Evolutionary conservation across 2,113 vertebrate species (phyloP).

Genomic region (Odontophorus gujanensis): DNA sequence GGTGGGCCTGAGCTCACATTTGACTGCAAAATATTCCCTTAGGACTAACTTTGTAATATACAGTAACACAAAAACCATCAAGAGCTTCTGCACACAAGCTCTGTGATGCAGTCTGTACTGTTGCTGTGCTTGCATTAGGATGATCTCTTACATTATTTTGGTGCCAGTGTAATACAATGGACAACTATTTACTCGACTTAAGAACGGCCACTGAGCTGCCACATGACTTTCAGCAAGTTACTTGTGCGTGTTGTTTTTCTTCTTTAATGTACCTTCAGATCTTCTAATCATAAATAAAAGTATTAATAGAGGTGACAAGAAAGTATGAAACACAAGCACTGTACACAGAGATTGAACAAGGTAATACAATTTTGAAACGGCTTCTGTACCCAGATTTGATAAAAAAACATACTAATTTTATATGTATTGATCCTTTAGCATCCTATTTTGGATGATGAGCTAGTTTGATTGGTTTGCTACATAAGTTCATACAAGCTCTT

Average conservation of each 20-base stretch:
- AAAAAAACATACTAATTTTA: not conserved
- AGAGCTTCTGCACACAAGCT: not conserved
- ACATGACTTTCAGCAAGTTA: not conserved
- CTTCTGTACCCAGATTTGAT: not conserved
- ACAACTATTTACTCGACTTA: not conserved
- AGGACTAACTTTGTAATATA: not conserved
- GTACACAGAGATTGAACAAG: not conserved
- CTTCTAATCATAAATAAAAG: not conserved
- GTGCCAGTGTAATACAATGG: not conserved
- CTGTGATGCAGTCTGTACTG: not conserved
- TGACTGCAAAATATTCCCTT: slow-evolving; percentile 30
- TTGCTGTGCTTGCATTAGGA: not conserved
- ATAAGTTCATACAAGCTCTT: not conserved
- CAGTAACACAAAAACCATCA: slow-evolving; percentile 3
- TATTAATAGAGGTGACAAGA: not conserved
- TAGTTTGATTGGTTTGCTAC: not conserved
- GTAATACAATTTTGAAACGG: not conserved
- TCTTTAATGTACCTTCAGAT: not conserved
- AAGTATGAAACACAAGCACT: not conserved
- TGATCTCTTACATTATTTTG: not conserved
- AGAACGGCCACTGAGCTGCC: not conserved
- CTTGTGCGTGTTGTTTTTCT: not conserved
- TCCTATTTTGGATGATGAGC: not conserved
- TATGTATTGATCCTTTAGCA: not conserved
- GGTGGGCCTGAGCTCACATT: slow-evolving; percentile 30